Evolutionary conservation across 2,113 vertebrate species (phyloP).

Genomic region (Scytalopus superciliaris): DNA sequence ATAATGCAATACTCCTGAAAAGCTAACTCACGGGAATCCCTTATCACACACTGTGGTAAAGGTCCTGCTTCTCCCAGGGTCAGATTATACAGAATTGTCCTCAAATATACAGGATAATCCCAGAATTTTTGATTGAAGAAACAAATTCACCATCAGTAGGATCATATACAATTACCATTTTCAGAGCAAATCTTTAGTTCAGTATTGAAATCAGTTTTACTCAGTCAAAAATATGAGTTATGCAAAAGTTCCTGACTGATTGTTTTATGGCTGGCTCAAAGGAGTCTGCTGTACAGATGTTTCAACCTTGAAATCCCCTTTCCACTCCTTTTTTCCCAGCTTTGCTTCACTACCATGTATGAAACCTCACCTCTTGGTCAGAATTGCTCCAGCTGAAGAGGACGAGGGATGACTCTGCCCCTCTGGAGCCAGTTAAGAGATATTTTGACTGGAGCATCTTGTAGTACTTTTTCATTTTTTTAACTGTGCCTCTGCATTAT

Average conservation of each 20-base stretch:
- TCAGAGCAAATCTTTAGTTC: neutral
- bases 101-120: neutral
- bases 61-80: neutral
- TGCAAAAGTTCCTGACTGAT: conserved; percentile 6
- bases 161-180: neutral
- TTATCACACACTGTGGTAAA: neutral
- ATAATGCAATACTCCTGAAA: neutral
- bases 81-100: neutral
- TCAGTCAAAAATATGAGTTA: neutral
- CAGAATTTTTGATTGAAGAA: neutral
- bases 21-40: neutral
- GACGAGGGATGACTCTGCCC: neutral
- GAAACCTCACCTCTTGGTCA: conserved; percentile 28
- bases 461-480: neutral
- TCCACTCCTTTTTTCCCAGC: neutral
- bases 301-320: conserved; percentile 39
- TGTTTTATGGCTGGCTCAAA: neutral
- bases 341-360: neutral
- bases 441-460: conserved; percentile 17
- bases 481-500: conserved; percentile 29
- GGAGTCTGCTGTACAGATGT: neutral
- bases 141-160: neutral
- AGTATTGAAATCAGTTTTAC: neutral
- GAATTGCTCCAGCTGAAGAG: conserved; percentile 5
- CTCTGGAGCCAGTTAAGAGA: conserved; percentile 53